Percentiles rank a stretch among this genome's conserved stretches.
These are phyloP conservation scores for Galeopterus variegatus DNA, from an alignment of 2,113 vertebrate species.

Conservation along the genomic window DNA sequence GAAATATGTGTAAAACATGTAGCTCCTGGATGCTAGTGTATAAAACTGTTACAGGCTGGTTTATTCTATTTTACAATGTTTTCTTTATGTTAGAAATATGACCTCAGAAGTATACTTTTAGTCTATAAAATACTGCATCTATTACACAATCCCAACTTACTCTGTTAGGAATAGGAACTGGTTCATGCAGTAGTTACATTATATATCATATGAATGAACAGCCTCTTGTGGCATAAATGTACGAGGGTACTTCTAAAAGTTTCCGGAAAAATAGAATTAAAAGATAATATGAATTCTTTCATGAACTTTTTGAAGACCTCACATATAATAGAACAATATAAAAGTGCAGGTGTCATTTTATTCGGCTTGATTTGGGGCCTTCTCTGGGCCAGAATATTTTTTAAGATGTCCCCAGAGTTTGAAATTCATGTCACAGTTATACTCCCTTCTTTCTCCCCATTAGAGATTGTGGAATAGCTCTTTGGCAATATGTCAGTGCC, in stretches of 20 bases:
- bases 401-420: slow-evolving; percentile 26
- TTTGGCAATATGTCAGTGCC: slow-evolving; percentile 72
- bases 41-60: not conserved
- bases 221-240: not conserved
- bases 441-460: not conserved
- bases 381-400: not conserved
- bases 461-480: slow-evolving; percentile 15
- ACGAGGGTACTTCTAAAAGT: no score
- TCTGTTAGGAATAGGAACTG: not conserved
- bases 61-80: slow-evolving; percentile 9
- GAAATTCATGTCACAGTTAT: not conserved
- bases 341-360: not conserved
- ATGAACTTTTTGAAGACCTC: no score
- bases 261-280: no score
- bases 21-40: not conserved
- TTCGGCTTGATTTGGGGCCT: not conserved
- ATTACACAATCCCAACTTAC: not conserved
- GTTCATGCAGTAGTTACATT: not conserved
- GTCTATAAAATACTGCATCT: not conserved
- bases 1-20: not conserved
- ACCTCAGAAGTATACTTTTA: not conserved
- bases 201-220: not conserved
- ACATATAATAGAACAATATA: not conserved
- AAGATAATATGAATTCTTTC: no score
- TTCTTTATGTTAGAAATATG: not conserved